These are phyloP conservation scores for Labeo rohita DNA, from an alignment of 2,113 vertebrate species.

Conservation along the genomic window DNA sequence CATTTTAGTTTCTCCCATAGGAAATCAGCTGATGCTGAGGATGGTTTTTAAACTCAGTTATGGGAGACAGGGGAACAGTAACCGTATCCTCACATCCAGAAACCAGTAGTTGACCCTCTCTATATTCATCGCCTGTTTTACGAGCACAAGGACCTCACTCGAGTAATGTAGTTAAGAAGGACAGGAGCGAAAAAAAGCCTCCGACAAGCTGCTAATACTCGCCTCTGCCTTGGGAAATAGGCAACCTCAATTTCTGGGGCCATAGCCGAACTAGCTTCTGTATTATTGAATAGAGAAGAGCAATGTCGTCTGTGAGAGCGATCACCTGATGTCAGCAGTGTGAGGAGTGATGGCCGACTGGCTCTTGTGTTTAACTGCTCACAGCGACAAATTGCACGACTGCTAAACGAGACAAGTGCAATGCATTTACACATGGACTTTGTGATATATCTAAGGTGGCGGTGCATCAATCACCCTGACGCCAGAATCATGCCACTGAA, in stretches of 20 bases:
- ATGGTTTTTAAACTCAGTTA: slow-evolving; percentile 43
- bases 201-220: slow-evolving; percentile 20
- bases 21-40: slow-evolving; percentile 69
- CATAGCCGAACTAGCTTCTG: background rate
- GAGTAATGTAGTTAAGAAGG: slow-evolving; percentile 2
- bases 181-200: background rate
- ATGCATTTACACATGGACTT: slow-evolving; percentile 30
- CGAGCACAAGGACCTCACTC: background rate
- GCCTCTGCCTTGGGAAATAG: slow-evolving; percentile 26
- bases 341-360: background rate
- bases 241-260: slow-evolving; percentile 18
- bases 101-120: slow-evolving; percentile 26
- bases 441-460: slow-evolving; percentile 17
- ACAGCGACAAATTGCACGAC: background rate
- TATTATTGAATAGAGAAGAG: slow-evolving; percentile 19
- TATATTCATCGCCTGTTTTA: slow-evolving; percentile 30
- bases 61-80: slow-evolving; percentile 26
- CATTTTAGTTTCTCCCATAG: slow-evolving; percentile 58
- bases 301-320: slow-evolving; percentile 23
- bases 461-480: slow-evolving; percentile 18
- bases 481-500: slow-evolving; percentile 15
- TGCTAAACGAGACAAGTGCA: background rate
- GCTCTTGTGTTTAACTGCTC: background rate
- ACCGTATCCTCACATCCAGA: slow-evolving; percentile 28
- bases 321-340: slow-evolving; percentile 15